Evolutionary conservation across 2,113 vertebrate species (phyloP).

Genomic region (Crypturellus undulatus): DNA sequence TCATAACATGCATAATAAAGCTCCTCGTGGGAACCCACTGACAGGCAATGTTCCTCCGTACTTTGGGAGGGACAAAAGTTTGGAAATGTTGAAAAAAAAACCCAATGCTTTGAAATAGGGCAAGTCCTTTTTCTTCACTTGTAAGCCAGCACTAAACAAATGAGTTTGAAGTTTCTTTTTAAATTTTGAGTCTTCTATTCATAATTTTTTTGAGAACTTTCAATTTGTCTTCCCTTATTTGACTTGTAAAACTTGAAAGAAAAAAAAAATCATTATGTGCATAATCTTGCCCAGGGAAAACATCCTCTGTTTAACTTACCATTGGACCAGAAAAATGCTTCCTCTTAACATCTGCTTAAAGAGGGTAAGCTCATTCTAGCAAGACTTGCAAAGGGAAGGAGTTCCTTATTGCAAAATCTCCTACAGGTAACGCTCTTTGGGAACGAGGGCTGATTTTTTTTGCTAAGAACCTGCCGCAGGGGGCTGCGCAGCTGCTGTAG

Average conservation of each 20-base stretch:
- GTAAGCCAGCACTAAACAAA: rapidly evolving
- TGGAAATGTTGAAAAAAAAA: rapidly evolving
- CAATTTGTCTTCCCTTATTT: rapidly evolving
- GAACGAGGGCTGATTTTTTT: not conserved
- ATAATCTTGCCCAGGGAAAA: not conserved
- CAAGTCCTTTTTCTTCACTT: rapidly evolving
- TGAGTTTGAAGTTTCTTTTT: too few relatives aligned
- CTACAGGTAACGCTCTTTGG: rapidly evolving
- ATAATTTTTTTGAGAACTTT: not conserved
- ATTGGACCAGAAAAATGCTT: rapidly evolving
- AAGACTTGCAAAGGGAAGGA: not conserved
- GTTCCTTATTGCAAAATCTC: not conserved
- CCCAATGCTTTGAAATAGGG: not conserved
- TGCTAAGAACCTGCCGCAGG: rapidly evolving
- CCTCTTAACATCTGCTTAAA: rapidly evolving
- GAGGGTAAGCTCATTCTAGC: rapidly evolving
- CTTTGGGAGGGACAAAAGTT: not conserved
- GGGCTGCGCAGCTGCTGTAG: not conserved
- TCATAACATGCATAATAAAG: rapidly evolving
- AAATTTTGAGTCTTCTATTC: too few relatives aligned
- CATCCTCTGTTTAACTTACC: rapidly evolving
- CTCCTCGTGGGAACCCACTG: rapidly evolving
- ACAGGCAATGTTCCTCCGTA: too few relatives aligned
- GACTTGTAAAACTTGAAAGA: not conserved
- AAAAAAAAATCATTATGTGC: rapidly evolving